These are phyloP conservation scores for Pomatostomus ruficeps DNA, from an alignment of 2,113 vertebrate genomes.

Conservation along the genomic window DNA sequence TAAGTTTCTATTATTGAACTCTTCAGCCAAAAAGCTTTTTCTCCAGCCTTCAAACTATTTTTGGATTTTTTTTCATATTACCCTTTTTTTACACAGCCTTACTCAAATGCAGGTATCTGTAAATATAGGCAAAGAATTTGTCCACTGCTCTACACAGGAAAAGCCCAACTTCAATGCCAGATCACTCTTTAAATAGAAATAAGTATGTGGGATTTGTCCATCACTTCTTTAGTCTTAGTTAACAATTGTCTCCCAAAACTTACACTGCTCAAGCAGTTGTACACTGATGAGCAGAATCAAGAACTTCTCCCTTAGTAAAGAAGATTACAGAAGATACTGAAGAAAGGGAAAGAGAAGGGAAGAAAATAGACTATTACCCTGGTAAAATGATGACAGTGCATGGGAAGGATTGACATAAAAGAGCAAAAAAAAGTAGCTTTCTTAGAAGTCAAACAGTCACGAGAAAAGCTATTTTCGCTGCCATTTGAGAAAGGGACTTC, in stretches of 20 bases:
- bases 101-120: neutral
- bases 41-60: neutral
- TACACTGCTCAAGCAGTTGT: neutral
- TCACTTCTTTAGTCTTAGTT: neutral
- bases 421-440: constrained; percentile 44
- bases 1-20: neutral
- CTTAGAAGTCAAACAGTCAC: constrained; percentile 56
- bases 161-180: neutral
- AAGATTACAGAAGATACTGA: neutral
- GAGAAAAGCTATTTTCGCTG: constrained; percentile 62
- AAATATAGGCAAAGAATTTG: neutral
- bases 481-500: constrained; percentile 40
- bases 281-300: neutral
- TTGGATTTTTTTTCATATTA: neutral
- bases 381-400: constrained; percentile 57
- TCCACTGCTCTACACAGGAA: neutral
- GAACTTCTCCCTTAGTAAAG: neutral
- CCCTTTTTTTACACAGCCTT: neutral
- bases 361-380: constrained; percentile 36
- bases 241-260: neutral
- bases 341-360: neutral
- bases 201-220: neutral
- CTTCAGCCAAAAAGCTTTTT: neutral
- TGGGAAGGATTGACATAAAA: constrained; percentile 56
- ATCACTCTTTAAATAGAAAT: neutral